These are phyloP conservation scores for Callocephalon fimbriatum DNA, from an alignment of 2,113 vertebrate genomes.

Conservation along the genomic window DNA sequence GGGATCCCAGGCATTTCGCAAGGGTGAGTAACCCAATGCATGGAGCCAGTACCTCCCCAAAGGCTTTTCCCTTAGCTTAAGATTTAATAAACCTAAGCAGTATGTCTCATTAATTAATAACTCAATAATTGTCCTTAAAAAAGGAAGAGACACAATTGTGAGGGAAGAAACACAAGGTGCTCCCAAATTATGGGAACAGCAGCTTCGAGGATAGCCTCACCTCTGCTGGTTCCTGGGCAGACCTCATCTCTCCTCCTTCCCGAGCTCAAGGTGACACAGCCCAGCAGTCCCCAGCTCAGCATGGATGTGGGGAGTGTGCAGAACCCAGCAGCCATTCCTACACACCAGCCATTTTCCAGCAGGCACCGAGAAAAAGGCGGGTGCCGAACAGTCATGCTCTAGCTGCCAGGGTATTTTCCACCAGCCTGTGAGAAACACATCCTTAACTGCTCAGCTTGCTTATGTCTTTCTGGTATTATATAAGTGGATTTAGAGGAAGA, in stretches of 20 bases:
- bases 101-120: not conserved
- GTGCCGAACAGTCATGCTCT: rapidly evolving
- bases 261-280: rapidly evolving
- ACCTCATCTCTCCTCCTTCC: not conserved
- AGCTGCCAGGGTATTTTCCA: not conserved
- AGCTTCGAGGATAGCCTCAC: not conserved
- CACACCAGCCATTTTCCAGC: not conserved
- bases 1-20: not conserved
- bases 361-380: rapidly evolving
- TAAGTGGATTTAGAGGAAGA: conserved; percentile 41
- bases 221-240: not conserved
- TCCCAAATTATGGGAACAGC: not conserved
- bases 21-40: not conserved
- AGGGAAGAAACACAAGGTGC: not conserved
- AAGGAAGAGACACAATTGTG: not conserved
- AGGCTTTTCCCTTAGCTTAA: not conserved
- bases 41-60: not conserved
- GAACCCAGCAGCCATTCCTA: not conserved
- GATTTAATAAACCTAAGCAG: not conserved
- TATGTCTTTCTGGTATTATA: conserved; percentile 8
- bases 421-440: not conserved
- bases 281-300: not conserved
- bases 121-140: not conserved
- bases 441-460: not conserved
- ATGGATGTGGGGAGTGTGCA: not conserved